Base-by-base conservation (phyloP, 2,797 vertebrate species). In the Hipposideros larvatus region DNA sequence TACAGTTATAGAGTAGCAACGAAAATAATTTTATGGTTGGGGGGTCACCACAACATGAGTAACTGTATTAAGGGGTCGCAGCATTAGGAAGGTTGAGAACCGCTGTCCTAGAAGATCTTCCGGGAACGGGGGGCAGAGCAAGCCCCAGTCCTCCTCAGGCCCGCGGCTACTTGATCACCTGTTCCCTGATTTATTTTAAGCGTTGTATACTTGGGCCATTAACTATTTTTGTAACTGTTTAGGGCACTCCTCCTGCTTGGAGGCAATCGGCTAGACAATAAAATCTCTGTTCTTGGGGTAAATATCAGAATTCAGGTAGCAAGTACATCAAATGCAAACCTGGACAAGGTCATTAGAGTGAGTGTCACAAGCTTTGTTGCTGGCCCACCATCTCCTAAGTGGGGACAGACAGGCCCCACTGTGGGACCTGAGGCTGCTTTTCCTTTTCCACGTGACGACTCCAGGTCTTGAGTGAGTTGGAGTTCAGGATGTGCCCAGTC, bases 181-280 rank as follows among this genome's bases (percentile, higher is more conserved):
- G 90, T 83, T 88, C 90, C 87, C 86, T 57, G 88, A 71, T 87
- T 96, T 96, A 97, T 97, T 97, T 97, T 96, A 91, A 91, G 95
- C 94, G 87, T 87, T 83, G 88, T 83, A 48, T 92, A 57, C 88
- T 96, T 84, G 55, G 92, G 92, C 82, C 79, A n/a, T 89, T 84
- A 92, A 95, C 92, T 96, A 93, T 83, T 95, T 97, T 91, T 95
- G 78, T 96, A 90, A 46, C 68, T 95, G 80, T 86, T 95, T 87
- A 88, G 82, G 55, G 74, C 26, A 74, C 74, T 87, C 37, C 11
- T 77, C 37, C 88, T 86, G 82, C 77, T 90, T 93, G 93, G 71
- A 77, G 57, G 77, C 16, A 41, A 75, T 51, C 73, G 34, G 59
- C 13, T 4, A 90, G 89, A 88, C 70, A 77, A 70, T 87, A 68